Base-by-base conservation (phyloP, 2,888 invertebrate genomes). In the Sialis lutaria region DNA sequence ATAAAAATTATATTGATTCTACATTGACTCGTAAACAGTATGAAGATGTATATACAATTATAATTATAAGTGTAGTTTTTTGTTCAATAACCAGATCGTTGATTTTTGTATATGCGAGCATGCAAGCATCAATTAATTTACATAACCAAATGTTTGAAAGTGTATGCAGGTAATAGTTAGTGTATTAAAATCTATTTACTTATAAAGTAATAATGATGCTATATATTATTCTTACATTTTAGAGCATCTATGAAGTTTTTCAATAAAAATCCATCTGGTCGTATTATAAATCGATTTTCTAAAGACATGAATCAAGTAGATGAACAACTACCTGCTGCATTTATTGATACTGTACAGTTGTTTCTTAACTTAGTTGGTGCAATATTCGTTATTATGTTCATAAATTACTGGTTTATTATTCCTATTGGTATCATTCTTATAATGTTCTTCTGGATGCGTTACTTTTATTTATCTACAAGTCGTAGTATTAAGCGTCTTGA, bases 281-380 rank as follows among this genome's bases (percentile, higher is more conserved):
- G 70, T 50, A 75, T 83, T 52, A 61, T 83, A 48, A 82, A 82
- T 59, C 64, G 82, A 47, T 82, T 83, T 60, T 75, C 82, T 0
- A 82, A 82, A 60, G 82, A 83, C 58, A 67, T 78, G 46, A 80
- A 73, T 6, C 60, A 68, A 1, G 68, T 73, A 51, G 74, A 74
- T 53, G 74, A 74, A 54, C 50, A 67, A 10, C 53, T 74, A 34
- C 72, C 73, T 0, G 61, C 56, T 50, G 64, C 65, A 6, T 61
- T 70, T 54, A 65, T 69, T 50, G 68, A 68, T 60, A 61, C 62
- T 13, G 49, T 58, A 31, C 66, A 77, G 64, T 74, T 85, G 44
- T 74, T 77, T 57, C 67, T 82, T 33, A 78, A 84, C 44, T 74
- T 88, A 67, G 71, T 81, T 57, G 90, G 89, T 49, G 78, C 88